Conservation (phyloP, 2,113 vertebrate genomes). For the Dolichallabes microphthalmus region DNA sequence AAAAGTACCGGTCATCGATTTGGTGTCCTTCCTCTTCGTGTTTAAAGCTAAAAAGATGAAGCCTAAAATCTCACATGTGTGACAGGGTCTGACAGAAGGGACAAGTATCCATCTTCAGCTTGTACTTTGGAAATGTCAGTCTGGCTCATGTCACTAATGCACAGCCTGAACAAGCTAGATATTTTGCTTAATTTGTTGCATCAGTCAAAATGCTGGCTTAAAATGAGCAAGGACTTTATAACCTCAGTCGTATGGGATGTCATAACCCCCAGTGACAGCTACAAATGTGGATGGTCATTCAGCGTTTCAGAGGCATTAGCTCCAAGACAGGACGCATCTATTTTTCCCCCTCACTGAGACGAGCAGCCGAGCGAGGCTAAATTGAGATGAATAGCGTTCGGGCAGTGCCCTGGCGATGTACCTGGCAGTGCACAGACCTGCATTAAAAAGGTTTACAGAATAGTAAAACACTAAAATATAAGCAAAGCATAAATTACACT, state of each 20-base stretch:
- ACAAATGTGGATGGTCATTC: constrained; percentile 43
- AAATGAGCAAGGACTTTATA: constrained; percentile 27
- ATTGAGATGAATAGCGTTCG: constrained; percentile 61
- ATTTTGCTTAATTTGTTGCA: constrained; percentile 34
- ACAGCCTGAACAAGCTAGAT: constrained; percentile 33
- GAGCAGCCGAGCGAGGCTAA: constrained; percentile 43
- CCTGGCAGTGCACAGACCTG: constrained; percentile 49
- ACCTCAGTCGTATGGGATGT: constrained; percentile 39
- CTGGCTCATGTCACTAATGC: constrained; percentile 21
- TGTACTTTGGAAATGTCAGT: constrained; percentile 4
- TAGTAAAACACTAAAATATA: constrained; percentile 42
- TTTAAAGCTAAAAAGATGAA: not conserved
- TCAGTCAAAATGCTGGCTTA: constrained; percentile 34
- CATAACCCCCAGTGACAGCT: constrained; percentile 47
- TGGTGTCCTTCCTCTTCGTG: not conserved
- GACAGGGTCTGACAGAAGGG: not conserved
- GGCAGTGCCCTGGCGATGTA: constrained; percentile 48
- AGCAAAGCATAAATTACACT: constrained; percentile 40
- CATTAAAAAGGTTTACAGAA: constrained; percentile 60
- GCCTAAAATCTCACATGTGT: not conserved
- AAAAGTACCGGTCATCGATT: not conserved
- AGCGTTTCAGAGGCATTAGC: constrained; percentile 53
- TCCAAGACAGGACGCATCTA: constrained; percentile 52
- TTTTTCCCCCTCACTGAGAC: constrained; percentile 52
- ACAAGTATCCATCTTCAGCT: not conserved